Conservation (phyloP, 2,113 vertebrate species). For the Lontra canadensis region DNA sequence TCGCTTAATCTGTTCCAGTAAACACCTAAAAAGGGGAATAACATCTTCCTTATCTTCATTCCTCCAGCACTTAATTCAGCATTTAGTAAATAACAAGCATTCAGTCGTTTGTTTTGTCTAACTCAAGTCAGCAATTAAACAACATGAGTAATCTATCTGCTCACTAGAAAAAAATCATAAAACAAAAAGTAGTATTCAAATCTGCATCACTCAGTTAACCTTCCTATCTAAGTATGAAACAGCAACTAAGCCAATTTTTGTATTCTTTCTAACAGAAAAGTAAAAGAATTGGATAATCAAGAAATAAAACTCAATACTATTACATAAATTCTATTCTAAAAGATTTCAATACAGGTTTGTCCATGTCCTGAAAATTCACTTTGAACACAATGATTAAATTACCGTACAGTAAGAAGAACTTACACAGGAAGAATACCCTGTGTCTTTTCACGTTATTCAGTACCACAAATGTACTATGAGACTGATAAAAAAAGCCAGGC, state of each 20-base stretch:
- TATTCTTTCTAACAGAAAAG: neutral
- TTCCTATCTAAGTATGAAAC: neutral
- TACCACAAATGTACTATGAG: conserved; percentile 10
- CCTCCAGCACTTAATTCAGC: conserved; percentile 36
- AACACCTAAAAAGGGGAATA: neutral
- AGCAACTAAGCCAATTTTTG: conserved; percentile 1
- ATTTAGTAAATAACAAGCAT: neutral
- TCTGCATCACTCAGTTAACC: conserved; percentile 4
- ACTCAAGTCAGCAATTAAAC: conserved; percentile 41
- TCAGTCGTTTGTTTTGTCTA: conserved; percentile 22
- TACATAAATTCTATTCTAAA: conserved; percentile 23
- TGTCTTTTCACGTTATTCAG: conserved; percentile 34
- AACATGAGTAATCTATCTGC: conserved; percentile 38
- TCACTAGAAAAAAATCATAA: conserved; percentile 5
- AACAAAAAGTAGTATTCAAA: conserved; percentile 51
- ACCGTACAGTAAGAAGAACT: neutral
- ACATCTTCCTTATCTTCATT: conserved; percentile 1
- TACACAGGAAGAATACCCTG: neutral
- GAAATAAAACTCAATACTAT: conserved; percentile 16
- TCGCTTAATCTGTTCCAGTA: neutral
- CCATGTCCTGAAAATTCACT: conserved; percentile 32
- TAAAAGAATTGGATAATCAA: neutral
- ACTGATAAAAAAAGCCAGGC: neutral
- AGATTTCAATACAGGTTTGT: neutral
- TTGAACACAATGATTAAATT: conserved; percentile 9